These are phyloP conservation scores for Antheraea assamensis DNA, from an alignment of 2,888 invertebrate genomes.

Conservation along the genomic window DNA sequence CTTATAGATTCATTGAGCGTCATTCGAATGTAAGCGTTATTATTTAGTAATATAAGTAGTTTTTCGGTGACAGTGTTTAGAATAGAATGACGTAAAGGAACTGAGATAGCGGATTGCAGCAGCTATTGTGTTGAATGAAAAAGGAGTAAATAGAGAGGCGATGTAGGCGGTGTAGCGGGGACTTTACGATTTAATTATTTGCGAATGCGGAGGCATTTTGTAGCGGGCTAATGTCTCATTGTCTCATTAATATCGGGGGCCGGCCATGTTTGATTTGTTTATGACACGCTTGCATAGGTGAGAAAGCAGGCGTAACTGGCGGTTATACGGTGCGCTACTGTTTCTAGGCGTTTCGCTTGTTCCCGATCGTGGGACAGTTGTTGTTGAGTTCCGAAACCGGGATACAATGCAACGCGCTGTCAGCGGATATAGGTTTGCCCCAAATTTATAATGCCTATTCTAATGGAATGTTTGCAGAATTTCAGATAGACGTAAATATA, in stretches of 20 bases:
- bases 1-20: conserved; percentile 53
- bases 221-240: conserved; percentile 82
- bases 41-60: conserved; percentile 31
- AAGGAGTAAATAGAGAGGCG: conserved; percentile 80
- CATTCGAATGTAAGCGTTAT: conserved; percentile 42
- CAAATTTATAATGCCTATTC: conserved; percentile 13
- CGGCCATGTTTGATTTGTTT: conserved; percentile 82
- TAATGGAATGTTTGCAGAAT: neutral
- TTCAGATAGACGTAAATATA: neutral
- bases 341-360: conserved; percentile 20
- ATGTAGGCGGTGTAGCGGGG: conserved; percentile 80
- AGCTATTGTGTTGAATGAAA: conserved; percentile 82
- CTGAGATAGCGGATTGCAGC: conserved; percentile 71
- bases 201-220: conserved; percentile 83
- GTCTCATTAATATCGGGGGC: conserved; percentile 81
- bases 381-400: conserved; percentile 40
- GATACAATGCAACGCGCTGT: conserved; percentile 30
- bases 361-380: conserved; percentile 17
- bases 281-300: conserved; percentile 72
- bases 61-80: conserved; percentile 32
- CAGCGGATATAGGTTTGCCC: conserved; percentile 25
- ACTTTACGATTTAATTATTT: conserved; percentile 83
- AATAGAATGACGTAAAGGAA: conserved; percentile 62
- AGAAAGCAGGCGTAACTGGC: conserved; percentile 50
- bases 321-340: conserved; percentile 8